Evolutionary conservation across 2,888 invertebrate species (phyloP).

Genomic region (Muscina levida): DNA sequence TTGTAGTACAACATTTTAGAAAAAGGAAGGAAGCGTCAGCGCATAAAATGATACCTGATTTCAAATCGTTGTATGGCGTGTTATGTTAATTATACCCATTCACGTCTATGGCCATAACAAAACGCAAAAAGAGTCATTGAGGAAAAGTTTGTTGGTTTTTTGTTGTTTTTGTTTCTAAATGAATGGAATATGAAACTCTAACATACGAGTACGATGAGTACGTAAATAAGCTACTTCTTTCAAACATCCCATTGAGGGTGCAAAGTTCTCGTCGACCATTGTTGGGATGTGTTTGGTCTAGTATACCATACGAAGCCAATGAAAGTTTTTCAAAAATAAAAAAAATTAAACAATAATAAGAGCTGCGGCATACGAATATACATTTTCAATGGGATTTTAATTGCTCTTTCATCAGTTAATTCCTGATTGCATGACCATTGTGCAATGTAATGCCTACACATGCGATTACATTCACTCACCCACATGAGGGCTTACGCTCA

Average conservation of each 20-base stretch:
- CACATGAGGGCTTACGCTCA: neutral
- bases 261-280: slow-evolving; percentile 14
- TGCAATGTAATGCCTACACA: slow-evolving; percentile 12
- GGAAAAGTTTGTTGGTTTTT: slow-evolving; percentile 14
- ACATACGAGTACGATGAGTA: neutral
- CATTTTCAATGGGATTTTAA: slow-evolving; percentile 54
- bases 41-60: slow-evolving; percentile 55
- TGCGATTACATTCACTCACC: slow-evolving; percentile 19
- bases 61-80: slow-evolving; percentile 52
- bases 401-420: slow-evolving; percentile 56
- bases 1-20: slow-evolving; percentile 13
- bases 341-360: neutral
- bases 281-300: neutral
- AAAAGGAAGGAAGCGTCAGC: slow-evolving; percentile 56
- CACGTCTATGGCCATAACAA: slow-evolving; percentile 25
- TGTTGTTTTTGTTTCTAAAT: neutral
- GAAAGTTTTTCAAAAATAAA: slow-evolving; percentile 4
- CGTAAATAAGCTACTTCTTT: neutral
- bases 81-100: slow-evolving; percentile 42
- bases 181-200: slow-evolving; percentile 11
- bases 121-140: slow-evolving; percentile 18
- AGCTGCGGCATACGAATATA: slow-evolving; percentile 36
- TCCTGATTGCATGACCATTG: slow-evolving; percentile 55
- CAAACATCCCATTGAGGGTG: neutral
- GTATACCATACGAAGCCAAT: neutral